Percentiles rank a stretch among this genome's conserved stretches.
These are phyloP conservation scores for Coboldia fuscipes DNA, from an alignment of 1,140 invertebrate species.

Conservation along the genomic window DNA sequence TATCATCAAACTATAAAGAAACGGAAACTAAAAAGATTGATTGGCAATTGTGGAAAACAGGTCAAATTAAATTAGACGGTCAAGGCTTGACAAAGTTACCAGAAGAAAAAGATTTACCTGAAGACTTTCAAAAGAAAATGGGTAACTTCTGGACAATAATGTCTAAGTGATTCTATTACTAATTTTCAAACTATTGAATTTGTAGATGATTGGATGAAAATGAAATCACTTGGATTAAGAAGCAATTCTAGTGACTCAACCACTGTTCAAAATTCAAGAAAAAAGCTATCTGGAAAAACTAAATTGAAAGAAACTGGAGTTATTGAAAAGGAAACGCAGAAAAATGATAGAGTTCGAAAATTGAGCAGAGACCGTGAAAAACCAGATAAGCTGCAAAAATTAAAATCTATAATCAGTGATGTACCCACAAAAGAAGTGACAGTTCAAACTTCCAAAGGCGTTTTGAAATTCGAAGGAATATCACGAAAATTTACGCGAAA, in stretches of 20 bases:
- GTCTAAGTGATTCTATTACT: too few species aligned
- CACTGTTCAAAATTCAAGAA: slow-evolving; percentile 1
- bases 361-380: slow-evolving; percentile 35
- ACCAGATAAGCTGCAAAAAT: slow-evolving; percentile 33
- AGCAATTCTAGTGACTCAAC: slow-evolving; percentile 20
- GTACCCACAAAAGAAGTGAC: slow-evolving; percentile 43
- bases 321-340: slow-evolving; percentile 28
- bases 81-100: slow-evolving; percentile 23
- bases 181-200: slow-evolving; percentile 3
- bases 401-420: slow-evolving; percentile 30
- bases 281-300: slow-evolving; percentile 2
- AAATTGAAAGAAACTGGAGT: slow-evolving; percentile 4
- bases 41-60: slow-evolving; percentile 44
- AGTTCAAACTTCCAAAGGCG: slow-evolving; percentile 56
- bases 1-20: slow-evolving; percentile 19
- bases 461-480: slow-evolving; percentile 65
- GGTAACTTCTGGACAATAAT: slow-evolving; percentile 18
- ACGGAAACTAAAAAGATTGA: slow-evolving; percentile 31
- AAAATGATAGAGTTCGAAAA: not conserved
- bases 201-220: slow-evolving; percentile 39
- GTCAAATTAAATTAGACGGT: slow-evolving; percentile 19
- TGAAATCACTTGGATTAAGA: slow-evolving; percentile 28
- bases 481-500: slow-evolving; percentile 72
- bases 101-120: slow-evolving; percentile 33
- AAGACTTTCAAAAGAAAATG: slow-evolving; percentile 44